Conservation (phyloP, 1,140 invertebrate species). For the Drosophila baimaii region DNA sequence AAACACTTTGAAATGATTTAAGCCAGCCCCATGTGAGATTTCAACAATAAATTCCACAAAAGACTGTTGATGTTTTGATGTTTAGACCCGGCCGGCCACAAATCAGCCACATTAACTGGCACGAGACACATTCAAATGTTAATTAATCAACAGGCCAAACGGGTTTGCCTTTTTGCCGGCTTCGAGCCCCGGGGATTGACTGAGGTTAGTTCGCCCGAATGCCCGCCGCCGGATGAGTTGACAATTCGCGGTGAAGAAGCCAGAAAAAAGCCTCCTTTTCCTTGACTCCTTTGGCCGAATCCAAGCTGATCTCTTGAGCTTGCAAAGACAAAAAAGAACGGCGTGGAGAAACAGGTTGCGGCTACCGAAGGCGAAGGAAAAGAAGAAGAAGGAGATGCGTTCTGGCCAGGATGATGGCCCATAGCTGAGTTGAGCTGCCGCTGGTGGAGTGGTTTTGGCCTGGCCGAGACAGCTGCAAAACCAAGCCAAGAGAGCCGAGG, state of each 20-base stretch:
- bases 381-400: conserved; percentile 21
- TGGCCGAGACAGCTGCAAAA: conserved; percentile 56
- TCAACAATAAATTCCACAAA: conserved; percentile 48
- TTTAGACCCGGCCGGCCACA: conserved; percentile 37
- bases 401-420: conserved; percentile 41
- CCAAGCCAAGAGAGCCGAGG: conserved; percentile 28
- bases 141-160: conserved; percentile 63
- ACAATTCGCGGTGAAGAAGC: conserved; percentile 37
- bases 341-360: conserved; percentile 36
- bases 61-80: conserved; percentile 51
- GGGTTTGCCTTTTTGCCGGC: conserved; percentile 48
- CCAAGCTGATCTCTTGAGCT: conserved; percentile 12
- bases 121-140: conserved; percentile 72
- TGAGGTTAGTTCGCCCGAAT: conserved; percentile 63
- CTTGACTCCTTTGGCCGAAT: conserved; percentile 32
- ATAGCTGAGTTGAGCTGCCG: conserved; percentile 5
- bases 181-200: conserved; percentile 46
- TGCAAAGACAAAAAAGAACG: background rate
- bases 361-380: conserved; percentile 16
- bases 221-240: conserved; percentile 35
- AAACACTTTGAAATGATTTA: conserved; percentile 34
- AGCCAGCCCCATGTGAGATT: conserved; percentile 14
- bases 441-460: conserved; percentile 31
- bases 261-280: conserved; percentile 33
- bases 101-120: conserved; percentile 65